Evolutionary conservation across 2,888 invertebrate species (phyloP).

Genomic region (Drosophila demipolita): DNA sequence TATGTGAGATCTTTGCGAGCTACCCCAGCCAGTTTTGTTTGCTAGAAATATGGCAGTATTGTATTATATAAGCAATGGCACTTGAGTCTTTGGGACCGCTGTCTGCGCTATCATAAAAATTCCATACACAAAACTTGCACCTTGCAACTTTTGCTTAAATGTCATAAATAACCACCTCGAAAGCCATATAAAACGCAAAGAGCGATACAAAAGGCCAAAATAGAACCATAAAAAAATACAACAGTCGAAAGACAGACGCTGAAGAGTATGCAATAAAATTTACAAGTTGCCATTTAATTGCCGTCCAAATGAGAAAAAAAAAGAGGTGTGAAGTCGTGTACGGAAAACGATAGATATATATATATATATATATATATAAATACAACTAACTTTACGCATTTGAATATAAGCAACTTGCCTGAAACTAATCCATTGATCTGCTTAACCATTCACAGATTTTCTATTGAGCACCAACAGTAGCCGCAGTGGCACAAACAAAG

Average conservation of each 20-base stretch:
- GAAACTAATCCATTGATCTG: conserved; percentile 31
- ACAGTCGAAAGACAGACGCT: conserved; percentile 47
- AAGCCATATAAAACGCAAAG: conserved; percentile 61
- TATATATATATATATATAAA: background rate
- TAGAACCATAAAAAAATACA: conserved; percentile 59
- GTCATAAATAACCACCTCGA: conserved; percentile 68
- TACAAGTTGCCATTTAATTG: conserved; percentile 65
- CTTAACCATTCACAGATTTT: conserved; percentile 7
- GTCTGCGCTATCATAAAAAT: conserved; percentile 67
- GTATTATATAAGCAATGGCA: conserved; percentile 28
- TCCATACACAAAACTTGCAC: conserved; percentile 76
- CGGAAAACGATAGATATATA: background rate
- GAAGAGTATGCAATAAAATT: conserved; percentile 78
- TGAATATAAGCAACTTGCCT: conserved; percentile 35
- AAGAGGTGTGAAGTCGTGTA: conserved; percentile 3
- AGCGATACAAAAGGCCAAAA: conserved; percentile 59
- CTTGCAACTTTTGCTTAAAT: conserved; percentile 78
- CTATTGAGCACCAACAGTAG: conserved; percentile 50
- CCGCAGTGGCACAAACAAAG: conserved; percentile 19
- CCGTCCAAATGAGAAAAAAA: conserved; percentile 11
- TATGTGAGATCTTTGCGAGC: conserved; percentile 17
- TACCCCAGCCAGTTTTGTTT: background rate
- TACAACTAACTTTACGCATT: conserved; percentile 7
- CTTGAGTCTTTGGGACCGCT: conserved; percentile 28
- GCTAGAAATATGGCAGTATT: conserved; percentile 22